A percentile compares a stretch with the other conserved stretches of the same genome.
These are phyloP conservation scores for western clawed frog (Xenopus tropicalis) DNA, from an alignment of 2,113 vertebrate genomes.

Conservation along the genomic window DNA sequence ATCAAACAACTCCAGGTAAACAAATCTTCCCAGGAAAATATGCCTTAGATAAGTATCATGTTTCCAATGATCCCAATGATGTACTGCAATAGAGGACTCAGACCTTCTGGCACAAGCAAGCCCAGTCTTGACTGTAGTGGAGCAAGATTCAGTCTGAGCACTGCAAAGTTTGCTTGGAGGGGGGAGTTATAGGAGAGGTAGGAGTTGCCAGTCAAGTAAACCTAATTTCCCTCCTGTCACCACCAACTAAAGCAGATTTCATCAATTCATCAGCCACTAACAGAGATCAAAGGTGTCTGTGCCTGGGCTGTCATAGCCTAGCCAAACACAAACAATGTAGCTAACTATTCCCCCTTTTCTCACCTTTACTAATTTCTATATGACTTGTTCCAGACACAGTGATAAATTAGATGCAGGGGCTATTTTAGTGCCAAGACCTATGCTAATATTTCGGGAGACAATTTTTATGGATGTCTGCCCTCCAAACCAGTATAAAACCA, in stretches of 20 bases:
- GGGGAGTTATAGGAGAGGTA: conserved; percentile 47
- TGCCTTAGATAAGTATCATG: background rate
- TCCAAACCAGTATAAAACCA: background rate
- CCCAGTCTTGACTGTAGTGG: background rate
- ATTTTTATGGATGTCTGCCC: background rate
- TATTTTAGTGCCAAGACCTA: background rate
- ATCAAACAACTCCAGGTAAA: background rate
- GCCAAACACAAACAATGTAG: background rate
- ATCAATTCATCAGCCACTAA: conserved; percentile 48
- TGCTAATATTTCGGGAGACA: background rate
- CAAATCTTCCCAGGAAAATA: background rate
- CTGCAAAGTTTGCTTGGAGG: background rate
- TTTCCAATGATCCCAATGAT: background rate
- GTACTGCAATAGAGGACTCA: background rate
- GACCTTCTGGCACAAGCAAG: background rate
- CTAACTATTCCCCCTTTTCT: background rate
- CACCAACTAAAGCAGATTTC: conserved; percentile 46
- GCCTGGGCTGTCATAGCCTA: background rate
- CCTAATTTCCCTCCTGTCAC: conserved; percentile 50
- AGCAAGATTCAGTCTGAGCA: background rate
- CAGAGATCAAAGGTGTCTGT: conserved; percentile 50
- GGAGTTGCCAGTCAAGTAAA: conserved; percentile 49
- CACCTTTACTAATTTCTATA: conserved; percentile 13
- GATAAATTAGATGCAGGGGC: background rate
- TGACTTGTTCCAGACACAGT: background rate